A percentile compares a stretch with the other conserved stretches of the same genome.
Conservation (phyloP, 2,113 vertebrate genomes). For the Lamprologus ornatipinnis region DNA sequence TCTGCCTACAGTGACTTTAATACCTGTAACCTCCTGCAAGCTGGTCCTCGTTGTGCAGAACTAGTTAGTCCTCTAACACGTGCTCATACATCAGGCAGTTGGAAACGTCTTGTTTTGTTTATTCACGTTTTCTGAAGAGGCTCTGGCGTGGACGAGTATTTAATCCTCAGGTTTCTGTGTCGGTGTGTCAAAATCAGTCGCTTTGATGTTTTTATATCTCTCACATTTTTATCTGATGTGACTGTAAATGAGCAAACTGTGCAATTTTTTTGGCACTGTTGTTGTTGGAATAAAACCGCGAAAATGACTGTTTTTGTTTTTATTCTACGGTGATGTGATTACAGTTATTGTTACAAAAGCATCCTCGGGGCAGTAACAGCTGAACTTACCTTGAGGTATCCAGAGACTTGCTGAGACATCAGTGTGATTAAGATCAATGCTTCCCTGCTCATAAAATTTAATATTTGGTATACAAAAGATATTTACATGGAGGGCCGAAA, state of each 20-base stretch:
- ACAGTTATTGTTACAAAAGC: not conserved
- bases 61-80: not conserved
- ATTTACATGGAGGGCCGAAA: accelerated
- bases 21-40: not conserved
- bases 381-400: not conserved
- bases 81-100: not conserved
- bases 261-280: slow-evolving; percentile 44
- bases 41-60: slow-evolving; percentile 14
- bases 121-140: not conserved
- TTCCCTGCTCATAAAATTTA: not conserved
- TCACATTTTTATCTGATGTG: slow-evolving; percentile 53
- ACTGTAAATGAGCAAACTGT: slow-evolving; percentile 40
- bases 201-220: slow-evolving; percentile 54
- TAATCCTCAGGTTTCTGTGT: slow-evolving; percentile 66
- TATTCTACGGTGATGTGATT: not conserved
- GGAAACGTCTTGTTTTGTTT: not conserved
- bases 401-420: not conserved
- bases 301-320: not conserved
- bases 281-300: slow-evolving; percentile 62
- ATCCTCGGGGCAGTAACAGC: accelerated
- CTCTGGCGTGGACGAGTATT: slow-evolving; percentile 14
- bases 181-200: slow-evolving; percentile 34
- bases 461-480: not conserved
- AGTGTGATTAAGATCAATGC: not conserved
- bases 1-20: slow-evolving; percentile 28